Evolutionary conservation across 2,113 vertebrate species (phyloP).

Genomic region (Sapajus apella): DNA sequence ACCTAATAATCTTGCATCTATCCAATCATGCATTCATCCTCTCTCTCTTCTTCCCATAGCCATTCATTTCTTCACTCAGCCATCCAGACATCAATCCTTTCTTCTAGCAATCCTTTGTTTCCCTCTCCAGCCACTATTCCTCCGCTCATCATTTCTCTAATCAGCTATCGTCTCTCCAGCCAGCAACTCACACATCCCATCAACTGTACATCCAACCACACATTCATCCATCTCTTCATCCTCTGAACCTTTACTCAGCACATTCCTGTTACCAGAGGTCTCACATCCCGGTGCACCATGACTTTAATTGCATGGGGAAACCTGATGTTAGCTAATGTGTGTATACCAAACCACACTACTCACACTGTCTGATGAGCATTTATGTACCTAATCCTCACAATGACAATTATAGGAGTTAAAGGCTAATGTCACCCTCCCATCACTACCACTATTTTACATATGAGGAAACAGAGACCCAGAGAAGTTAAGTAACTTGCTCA

Average conservation of each 20-base stretch:
- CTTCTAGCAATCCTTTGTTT: background rate
- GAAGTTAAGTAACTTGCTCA: background rate
- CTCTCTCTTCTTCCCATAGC: background rate
- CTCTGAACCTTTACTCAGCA: background rate
- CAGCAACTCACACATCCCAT: background rate
- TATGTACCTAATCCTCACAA: background rate
- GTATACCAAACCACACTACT: background rate
- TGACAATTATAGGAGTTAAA: background rate
- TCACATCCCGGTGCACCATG: background rate
- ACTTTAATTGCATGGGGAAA: background rate
- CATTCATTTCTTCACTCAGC: background rate
- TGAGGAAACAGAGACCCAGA: background rate
- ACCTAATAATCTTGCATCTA: background rate
- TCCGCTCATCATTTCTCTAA: background rate
- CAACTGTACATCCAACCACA: background rate
- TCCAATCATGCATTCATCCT: background rate
- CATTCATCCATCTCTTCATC: background rate
- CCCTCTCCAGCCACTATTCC: background rate
- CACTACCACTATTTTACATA: background rate
- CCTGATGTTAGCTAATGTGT: background rate
- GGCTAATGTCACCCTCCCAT: background rate
- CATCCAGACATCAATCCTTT: background rate
- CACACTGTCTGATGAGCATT: background rate
- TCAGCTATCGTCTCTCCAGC: background rate
- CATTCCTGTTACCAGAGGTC: background rate